Conservation (phyloP, 1,140 invertebrate genomes). For the Saccostrea cuccullata region DNA sequence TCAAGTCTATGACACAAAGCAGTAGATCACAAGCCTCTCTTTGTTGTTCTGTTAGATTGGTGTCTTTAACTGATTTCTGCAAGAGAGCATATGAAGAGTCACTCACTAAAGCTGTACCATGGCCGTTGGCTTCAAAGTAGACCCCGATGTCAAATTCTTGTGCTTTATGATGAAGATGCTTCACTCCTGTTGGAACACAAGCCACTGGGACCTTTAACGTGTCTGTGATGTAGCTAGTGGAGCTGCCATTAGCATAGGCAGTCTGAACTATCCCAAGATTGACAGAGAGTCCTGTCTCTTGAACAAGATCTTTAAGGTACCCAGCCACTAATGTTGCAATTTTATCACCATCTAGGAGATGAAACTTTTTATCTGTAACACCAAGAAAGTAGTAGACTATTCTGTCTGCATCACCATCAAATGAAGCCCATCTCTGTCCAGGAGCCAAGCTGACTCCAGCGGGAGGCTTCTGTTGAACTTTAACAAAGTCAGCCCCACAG, state of each 20-base stretch:
- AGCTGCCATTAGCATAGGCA: constrained; percentile 98
- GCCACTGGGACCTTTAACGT: constrained; percentile 91
- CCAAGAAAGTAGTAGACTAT: constrained; percentile 87
- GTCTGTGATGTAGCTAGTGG: constrained; percentile 93
- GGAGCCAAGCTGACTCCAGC: constrained; percentile 78
- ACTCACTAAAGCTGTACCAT: constrained; percentile 87
- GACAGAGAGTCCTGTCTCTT: constrained; percentile 84
- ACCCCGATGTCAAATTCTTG: constrained; percentile 95
- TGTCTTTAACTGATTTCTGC: neutral
- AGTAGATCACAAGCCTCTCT: constrained; percentile 7
- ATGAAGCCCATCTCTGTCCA: constrained; percentile 88
- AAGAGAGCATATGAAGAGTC: constrained; percentile 43
- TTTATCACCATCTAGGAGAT: constrained; percentile 94
- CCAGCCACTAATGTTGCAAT: constrained; percentile 93
- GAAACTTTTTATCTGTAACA: constrained; percentile 83
- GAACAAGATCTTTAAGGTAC: constrained; percentile 89
- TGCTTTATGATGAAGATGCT: constrained; percentile 96
- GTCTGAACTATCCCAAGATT: constrained; percentile 95
- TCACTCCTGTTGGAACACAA: constrained; percentile 97
- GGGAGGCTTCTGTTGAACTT: constrained; percentile 89
- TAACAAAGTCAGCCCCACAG: constrained; percentile 97
- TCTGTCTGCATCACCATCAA: constrained; percentile 98
- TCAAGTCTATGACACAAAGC: neutral
- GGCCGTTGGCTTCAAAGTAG: constrained; percentile 99
- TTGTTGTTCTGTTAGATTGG: neutral